Evolutionary conservation across 2,797 vertebrate species (phyloP), one percentile per base, ranked within the genome.

Genomic region (Orestias chungarensis): DNA sequence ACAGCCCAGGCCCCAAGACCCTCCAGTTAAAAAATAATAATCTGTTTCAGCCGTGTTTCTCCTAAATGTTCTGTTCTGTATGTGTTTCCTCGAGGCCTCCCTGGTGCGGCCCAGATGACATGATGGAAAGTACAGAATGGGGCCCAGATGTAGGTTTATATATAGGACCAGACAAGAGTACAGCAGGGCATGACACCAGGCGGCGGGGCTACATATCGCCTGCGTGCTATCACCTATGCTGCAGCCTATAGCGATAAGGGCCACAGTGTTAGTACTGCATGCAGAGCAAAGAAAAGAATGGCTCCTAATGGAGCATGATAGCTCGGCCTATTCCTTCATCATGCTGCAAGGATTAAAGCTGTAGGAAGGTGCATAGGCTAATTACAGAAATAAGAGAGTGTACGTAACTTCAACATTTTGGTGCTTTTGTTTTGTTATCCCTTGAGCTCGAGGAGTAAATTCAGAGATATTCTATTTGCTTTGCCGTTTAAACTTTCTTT

Each of bases 81-180:
- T 74, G 70, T 74, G 70, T 85, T 76, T 64, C 71, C 72, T 20
- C 29, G 62, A 76, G 81, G 23, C 74, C 50, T 86, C 79, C 78
- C 79, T 69, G 72, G 42, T 80, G 74, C 64, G 31, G 72, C 71
- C 69, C 55, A 76, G 74, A 82, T 90, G 91, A 90, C 86, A 82
- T 79, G 89, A 91, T 89, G 84, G 87, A 91, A 92, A 89, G 85
- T 89, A 70, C 81, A 75, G 86, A 79, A 82, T 71, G 71, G 76
- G 52, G 79, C 52, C 79, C 85, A 90, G 84, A 89, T 92, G 86
- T 88, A 87, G 8, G 64, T 89, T 86, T 91, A 90, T 88, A 91
- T 92, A 90, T 90, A 89, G 89, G 84, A 82, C 71, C 43, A 82
- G 81, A 85, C 77, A 74, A 81, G 90, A 71, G 86, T 87, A 90